A percentile compares a stretch with the other conserved stretches of the same genome.
Evolutionary conservation across 2,113 vertebrate species (phyloP).

Genomic region (Lamprotornis superbus): DNA sequence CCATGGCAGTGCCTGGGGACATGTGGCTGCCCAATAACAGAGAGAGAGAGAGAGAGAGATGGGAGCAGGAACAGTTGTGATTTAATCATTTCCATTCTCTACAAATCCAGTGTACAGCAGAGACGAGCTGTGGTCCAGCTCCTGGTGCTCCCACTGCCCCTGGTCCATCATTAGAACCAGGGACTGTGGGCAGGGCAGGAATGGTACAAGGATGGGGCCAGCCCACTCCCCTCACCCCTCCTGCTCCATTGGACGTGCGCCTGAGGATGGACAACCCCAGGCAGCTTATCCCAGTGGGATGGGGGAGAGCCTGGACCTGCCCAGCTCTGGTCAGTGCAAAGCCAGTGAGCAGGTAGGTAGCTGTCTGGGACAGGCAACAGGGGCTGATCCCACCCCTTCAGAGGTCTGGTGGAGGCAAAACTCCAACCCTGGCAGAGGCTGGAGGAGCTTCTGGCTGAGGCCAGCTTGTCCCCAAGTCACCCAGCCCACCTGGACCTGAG

Average conservation of each 20-base stretch:
- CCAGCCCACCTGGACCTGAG: neutral
- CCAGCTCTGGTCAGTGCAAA: neutral
- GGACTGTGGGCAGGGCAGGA: neutral
- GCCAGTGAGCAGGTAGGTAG: neutral
- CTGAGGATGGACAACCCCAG: neutral
- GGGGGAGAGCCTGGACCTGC: neutral
- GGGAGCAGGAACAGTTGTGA: neutral
- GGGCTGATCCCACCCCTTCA: neutral
- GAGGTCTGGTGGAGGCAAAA: neutral
- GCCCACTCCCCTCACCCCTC: neutral
- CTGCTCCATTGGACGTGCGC: fast-evolving
- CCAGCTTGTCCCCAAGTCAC: neutral
- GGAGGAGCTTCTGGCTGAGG: neutral
- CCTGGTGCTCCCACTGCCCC: neutral
- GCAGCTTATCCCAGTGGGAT: neutral
- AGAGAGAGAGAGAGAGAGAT: neutral
- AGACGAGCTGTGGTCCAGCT: neutral
- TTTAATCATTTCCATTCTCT: neutral
- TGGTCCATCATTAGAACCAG: neutral
- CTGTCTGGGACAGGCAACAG: neutral
- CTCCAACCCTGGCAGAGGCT: neutral
- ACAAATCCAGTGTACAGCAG: slow-evolving; percentile 1
- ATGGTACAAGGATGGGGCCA: neutral
- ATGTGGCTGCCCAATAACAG: neutral
- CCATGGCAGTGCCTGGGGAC: neutral